A percentile compares a stretch with the other conserved stretches of the same genome.
Evolutionary conservation across 2,888 invertebrate species (phyloP).

Genomic region (Argynnis bischoffii): DNA sequence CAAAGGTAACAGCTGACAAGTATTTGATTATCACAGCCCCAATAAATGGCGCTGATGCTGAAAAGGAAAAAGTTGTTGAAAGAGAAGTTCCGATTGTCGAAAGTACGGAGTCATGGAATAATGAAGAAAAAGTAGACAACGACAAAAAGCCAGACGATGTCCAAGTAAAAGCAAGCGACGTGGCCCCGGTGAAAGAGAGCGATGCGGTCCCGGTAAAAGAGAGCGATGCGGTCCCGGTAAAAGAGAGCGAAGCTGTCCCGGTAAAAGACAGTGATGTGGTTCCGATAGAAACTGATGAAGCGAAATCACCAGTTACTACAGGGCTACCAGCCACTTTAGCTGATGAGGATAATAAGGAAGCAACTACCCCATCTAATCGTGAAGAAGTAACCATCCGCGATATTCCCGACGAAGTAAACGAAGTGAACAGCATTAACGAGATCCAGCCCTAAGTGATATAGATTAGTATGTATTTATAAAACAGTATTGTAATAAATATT

Average conservation of each 20-base stretch:
- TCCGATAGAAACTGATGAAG: conserved; percentile 29
- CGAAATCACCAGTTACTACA: conserved; percentile 24
- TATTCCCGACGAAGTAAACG: conserved; percentile 52
- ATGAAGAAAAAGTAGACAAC: conserved; percentile 26
- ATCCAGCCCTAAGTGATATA: conserved; percentile 70
- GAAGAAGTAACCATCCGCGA: conserved; percentile 64
- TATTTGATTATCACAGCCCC: conserved; percentile 63
- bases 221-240: neutral
- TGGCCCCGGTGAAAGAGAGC: neutral
- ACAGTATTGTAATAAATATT: conserved; percentile 77
- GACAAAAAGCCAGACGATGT: conserved; percentile 35
- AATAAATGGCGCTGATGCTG: conserved; percentile 47
- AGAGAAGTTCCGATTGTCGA: conserved; percentile 65
- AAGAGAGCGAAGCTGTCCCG: neutral
- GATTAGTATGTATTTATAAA: conserved; percentile 67
- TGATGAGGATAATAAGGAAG: conserved; percentile 58
- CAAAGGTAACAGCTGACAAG: conserved; percentile 59
- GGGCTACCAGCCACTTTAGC: conserved; percentile 35
- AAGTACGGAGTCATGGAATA: conserved; percentile 54
- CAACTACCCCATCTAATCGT: conserved; percentile 58
- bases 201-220: neutral
- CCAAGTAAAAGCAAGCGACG: neutral
- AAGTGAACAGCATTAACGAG: conserved; percentile 44
- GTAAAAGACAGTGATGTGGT: neutral
- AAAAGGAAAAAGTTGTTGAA: conserved; percentile 51